Conservation (phyloP, 2,113 vertebrate species). For the Phoxinus phoxinus region DNA sequence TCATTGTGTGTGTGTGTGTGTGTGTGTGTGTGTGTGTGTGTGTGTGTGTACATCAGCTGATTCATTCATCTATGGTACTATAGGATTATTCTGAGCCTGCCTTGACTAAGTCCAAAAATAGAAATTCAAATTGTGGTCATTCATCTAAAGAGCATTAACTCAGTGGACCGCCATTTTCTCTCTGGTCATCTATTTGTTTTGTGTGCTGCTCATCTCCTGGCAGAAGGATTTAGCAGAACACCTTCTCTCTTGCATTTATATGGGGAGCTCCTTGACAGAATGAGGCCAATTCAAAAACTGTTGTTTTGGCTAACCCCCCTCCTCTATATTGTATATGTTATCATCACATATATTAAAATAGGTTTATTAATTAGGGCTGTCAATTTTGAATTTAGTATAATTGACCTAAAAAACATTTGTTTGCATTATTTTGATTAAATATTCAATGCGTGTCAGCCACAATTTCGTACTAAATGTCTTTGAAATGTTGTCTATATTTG, state of each 20-base stretch:
- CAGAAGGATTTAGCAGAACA: background rate
- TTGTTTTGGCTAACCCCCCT: background rate
- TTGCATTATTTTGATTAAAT: background rate
- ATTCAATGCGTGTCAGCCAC: background rate
- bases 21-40: background rate
- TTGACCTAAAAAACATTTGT: background rate
- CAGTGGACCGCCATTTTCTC: background rate
- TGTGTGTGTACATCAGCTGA: background rate
- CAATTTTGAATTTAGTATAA: background rate
- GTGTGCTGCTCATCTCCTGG: background rate
- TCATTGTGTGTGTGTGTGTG: background rate
- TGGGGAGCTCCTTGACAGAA: background rate
- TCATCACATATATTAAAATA: background rate
- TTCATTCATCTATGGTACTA: background rate
- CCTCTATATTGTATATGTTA: background rate
- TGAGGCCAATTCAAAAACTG: background rate
- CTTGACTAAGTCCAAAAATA: slow-evolving; percentile 36
- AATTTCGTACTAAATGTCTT: background rate
- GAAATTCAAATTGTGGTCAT: slow-evolving; percentile 40
- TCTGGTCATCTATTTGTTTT: slow-evolving; percentile 42
- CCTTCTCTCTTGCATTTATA: slow-evolving; percentile 8
- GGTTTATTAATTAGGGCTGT: background rate
- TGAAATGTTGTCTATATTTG: background rate
- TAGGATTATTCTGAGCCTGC: slow-evolving; percentile 9
- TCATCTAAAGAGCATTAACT: slow-evolving; percentile 27